Base-by-base conservation (phyloP, 2,888 invertebrate genomes). In the Machimus rusticus region DNA sequence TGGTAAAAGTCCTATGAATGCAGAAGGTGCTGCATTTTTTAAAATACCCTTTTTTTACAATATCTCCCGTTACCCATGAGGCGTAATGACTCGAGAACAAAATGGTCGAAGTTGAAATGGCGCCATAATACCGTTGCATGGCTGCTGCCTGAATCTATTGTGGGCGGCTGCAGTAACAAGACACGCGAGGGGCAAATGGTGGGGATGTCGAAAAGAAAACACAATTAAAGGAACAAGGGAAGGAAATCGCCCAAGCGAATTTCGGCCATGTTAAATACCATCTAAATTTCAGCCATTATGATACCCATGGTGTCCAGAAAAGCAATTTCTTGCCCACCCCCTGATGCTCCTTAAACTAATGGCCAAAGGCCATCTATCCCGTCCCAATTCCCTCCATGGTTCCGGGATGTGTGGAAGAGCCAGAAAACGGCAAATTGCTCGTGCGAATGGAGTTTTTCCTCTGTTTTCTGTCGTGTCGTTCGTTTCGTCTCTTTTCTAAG, bases 231-330 rank as follows among this genome's bases (percentile, higher is more conserved):
- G 74, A 77, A 51, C 74, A 74, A 86, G 43, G 55, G 57, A 86
- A 81, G 57, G 39, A 87, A 81, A 55, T 66, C 66, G 78, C 86
- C 86, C 74, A 87, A 82, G 37, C 74, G 79, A 88, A 85, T 88
- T 88, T 88, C 88, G 87, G 88, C 88, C 88, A 88, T 88, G 74
- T 88, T 88, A 88, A 87, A 88, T 87, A 87, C 81, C 84, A 87
- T 87, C 88, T 87, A 88, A 88, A 87, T 88, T 88, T 88, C 88
- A 74, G 88, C 88, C 88, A 88, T 88, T 88, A 88, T 88, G 46
- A 74, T 51, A 74, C 74, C n/a, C 51, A 74, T n/a, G 55, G 55
- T 86, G 51, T 86, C 76, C 46, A 37, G 86, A 55, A 55, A 77
- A 86, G 77, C 77, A 34, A 76, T 77, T 77, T 86, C 51, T 77